Evolutionary conservation across 2,113 vertebrate genomes (phyloP).

Genomic region (Sigmodon hispidus): DNA sequence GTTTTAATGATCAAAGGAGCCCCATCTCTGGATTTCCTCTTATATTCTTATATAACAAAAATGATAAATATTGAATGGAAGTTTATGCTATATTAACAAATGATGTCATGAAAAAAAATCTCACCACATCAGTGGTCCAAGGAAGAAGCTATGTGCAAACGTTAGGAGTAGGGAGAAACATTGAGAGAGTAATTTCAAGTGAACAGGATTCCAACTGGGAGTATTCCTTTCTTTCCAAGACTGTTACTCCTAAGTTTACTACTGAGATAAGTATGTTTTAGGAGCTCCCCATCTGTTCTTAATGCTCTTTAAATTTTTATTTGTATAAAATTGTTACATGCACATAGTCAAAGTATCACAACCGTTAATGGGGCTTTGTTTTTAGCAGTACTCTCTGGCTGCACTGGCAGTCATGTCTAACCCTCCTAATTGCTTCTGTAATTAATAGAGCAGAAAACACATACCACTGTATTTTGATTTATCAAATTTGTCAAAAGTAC

Average conservation of each 20-base stretch:
- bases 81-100: not conserved
- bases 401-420: not conserved
- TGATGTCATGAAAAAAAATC: slow-evolving; percentile 16
- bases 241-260: not conserved
- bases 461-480: slow-evolving; percentile 18
- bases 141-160: not conserved
- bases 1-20: not conserved
- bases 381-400: not conserved
- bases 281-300: not conserved
- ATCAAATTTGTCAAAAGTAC: slow-evolving; percentile 31
- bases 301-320: not conserved
- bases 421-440: not conserved
- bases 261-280: slow-evolving; percentile 27
- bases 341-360: slow-evolving; percentile 1
- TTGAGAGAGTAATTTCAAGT: not conserved
- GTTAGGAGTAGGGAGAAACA: slow-evolving; percentile 28
- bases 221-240: not conserved
- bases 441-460: not conserved
- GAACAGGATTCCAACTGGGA: not conserved
- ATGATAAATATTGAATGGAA: not conserved
- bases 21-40: not conserved
- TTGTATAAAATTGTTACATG: not conserved
- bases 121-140: not conserved
- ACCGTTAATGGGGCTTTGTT: slow-evolving; percentile 17
- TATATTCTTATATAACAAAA: not conserved